phyloP scores from a whole-genome alignment of 2,888 invertebrate genomes.

The Nemotelus nigrinus region DNA sequence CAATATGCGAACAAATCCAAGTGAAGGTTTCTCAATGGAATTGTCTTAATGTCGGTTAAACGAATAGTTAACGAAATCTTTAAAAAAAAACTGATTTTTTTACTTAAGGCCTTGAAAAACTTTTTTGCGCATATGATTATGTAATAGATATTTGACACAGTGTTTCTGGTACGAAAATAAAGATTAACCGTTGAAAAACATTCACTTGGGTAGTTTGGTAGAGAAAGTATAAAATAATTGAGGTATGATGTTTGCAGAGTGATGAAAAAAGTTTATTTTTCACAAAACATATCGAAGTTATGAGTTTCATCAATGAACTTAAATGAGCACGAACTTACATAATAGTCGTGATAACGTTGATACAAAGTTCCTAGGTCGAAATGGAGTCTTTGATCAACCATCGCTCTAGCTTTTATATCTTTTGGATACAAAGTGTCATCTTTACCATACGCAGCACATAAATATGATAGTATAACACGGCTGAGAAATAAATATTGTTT shows the following conservation, averaged over 20 bases:
- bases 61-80: too few relatives aligned
- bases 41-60: too few relatives aligned
- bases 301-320: background rate
- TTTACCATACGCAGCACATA: slow-evolving; percentile 71
- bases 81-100: too few relatives aligned
- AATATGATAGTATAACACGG: slow-evolving; percentile 69
- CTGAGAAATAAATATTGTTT: slow-evolving; percentile 52
- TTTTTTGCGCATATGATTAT: too few relatives aligned
- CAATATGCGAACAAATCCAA: too few relatives aligned
- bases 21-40: too few relatives aligned
- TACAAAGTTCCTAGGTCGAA: slow-evolving; percentile 70
- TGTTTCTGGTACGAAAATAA: too few relatives aligned
- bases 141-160: too few relatives aligned
- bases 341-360: slow-evolving; percentile 67
- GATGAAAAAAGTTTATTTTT: background rate
- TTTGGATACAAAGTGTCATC: slow-evolving; percentile 71
- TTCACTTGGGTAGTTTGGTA: too few relatives aligned
- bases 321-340: slow-evolving; percentile 64
- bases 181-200: too few relatives aligned
- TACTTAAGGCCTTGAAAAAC: too few relatives aligned
- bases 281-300: background rate
- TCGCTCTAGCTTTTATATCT: slow-evolving; percentile 68
- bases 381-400: slow-evolving; percentile 70
- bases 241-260: background rate
- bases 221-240: too few relatives aligned